Conservation (phyloP, 2,888 invertebrate genomes). For the Liopterus haemorrhoidalis region DNA sequence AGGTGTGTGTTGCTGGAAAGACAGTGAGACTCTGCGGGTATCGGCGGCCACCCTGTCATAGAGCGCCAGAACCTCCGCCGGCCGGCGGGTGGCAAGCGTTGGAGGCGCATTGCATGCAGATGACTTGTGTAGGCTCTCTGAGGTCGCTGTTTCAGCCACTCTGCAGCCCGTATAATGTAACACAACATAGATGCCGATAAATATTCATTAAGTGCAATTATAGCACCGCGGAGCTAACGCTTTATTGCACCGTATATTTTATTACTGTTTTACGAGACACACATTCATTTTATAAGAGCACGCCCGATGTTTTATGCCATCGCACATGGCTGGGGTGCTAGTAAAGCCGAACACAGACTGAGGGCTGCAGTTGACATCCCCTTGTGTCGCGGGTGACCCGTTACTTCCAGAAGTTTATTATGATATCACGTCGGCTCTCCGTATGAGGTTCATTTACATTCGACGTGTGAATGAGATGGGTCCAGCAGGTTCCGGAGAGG, state of each 20-base stretch:
- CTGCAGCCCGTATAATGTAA: conserved; percentile 39
- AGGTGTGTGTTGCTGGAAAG: background rate
- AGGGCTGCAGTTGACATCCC: too few species aligned
- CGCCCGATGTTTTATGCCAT: too few species aligned
- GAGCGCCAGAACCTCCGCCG: background rate
- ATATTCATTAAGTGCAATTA: conserved; percentile 49
- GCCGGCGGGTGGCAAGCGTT: background rate
- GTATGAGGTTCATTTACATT: too few species aligned
- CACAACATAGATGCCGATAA: conserved; percentile 44
- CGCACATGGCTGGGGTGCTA: too few species aligned
- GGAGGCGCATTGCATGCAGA: conserved; percentile 43
- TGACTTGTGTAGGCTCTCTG: conserved; percentile 41
- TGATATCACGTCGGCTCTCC: too few species aligned
- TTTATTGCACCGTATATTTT: conserved; percentile 48
- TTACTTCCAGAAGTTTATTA: too few species aligned
- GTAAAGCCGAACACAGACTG: too few species aligned
- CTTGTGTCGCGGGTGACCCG: too few species aligned
- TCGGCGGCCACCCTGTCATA: conserved; percentile 7
- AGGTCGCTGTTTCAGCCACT: conserved; percentile 36
- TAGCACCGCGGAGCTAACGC: conserved; percentile 46
- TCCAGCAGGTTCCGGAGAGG: too few species aligned
- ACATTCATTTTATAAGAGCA: conserved; percentile 30
- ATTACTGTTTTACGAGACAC: conserved; percentile 45
- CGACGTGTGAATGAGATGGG: too few species aligned
- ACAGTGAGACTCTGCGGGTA: background rate